A percentile compares a stretch with the other conserved stretches of the same genome.
These are phyloP conservation scores for Galerucella pusilla DNA, from an alignment of 2,888 invertebrate genomes.

Conservation along the genomic window DNA sequence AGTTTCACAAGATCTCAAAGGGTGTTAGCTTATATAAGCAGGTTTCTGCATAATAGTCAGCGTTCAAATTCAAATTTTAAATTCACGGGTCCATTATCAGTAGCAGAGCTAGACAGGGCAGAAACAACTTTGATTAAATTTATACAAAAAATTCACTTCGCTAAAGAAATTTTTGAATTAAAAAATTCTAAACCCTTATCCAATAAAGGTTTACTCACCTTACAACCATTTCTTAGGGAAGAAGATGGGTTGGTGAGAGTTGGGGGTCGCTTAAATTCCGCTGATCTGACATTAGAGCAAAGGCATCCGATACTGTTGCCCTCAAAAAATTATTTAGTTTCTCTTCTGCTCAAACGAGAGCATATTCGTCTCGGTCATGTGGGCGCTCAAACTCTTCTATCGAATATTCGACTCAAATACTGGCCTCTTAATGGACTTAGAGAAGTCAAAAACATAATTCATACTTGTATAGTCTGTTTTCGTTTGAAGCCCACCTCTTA, in stretches of 20 bases:
- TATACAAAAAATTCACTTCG: not conserved
- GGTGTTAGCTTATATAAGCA: not conserved
- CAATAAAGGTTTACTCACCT: too few species aligned
- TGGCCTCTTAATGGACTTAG: slow-evolving; percentile 21
- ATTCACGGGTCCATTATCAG: not conserved
- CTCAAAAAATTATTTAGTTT: slow-evolving; percentile 2
- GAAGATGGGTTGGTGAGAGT: slow-evolving; percentile 1
- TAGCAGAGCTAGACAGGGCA: not conserved
- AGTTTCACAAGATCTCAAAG: not conserved
- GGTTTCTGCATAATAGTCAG: not conserved
- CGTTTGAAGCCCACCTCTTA: not conserved
- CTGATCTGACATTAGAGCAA: not conserved
- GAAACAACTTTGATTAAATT: not conserved
- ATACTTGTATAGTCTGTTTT: slow-evolving; percentile 18
- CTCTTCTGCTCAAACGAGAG: slow-evolving; percentile 9
- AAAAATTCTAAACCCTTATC: not conserved
- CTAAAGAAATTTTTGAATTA: slow-evolving; percentile 5
- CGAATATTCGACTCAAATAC: slow-evolving; percentile 5
- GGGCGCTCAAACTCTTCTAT: slow-evolving; percentile 13
- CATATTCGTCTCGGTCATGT: slow-evolving; percentile 14
- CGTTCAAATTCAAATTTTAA: not conserved
- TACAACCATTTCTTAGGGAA: too few species aligned
- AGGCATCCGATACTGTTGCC: slow-evolving; percentile 1
- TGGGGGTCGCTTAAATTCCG: not conserved
- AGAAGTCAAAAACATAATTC: slow-evolving; percentile 2